Base-by-base conservation (phyloP, 2,113 vertebrate genomes). In the Panthera uncia region DNA sequence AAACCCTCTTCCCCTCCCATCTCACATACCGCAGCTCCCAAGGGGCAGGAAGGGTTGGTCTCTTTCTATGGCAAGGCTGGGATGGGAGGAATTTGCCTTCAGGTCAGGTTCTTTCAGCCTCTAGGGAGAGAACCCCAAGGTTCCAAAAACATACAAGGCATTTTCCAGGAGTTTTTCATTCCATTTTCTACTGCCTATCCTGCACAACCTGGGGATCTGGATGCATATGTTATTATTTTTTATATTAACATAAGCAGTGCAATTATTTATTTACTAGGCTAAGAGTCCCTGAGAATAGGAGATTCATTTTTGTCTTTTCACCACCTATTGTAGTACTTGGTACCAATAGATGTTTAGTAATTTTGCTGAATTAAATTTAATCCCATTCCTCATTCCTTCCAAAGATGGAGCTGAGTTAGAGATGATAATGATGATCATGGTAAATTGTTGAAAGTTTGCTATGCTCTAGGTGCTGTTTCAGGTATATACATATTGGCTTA, bases 321-420 rank as follows among this genome's bases (percentile, higher is more conserved):
- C 1, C 19, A 41, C 11, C 19, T 74, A 14, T 5, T 82, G 8
- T 4, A 90, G 48, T 86, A 16, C 52, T 93, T 91, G 14, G 63
- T 65, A 79, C 50, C 68, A 84, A 80, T 7, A 68, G 23, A 45
- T 89, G 7, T 65, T 91, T 92, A 89, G 4, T 74, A 21, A 68
- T 74, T 94, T 95, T 91, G 12, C 65, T 79, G 27, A 95, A 38
- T 93, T 95, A 91, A 57, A 45, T 93, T 38, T 78, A 65, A 71
- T 36, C 8, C n/a, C 23, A 11, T 41, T n/a, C 4, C 13, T 11
- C 12, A 48, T 68, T 63, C 48, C 10, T 89, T 74, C 61, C 88
- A 68, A 88, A 91, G 88, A 41, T 80, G 13, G 41, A 79, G 18
- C 50, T 84, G 65, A 91, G 71, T 31, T 12, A 74, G 27, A 92